Evolutionary conservation across 2,888 invertebrate species (phyloP), one percentile per base, ranked within the genome.

Genomic region (Nycteola revayana): DNA sequence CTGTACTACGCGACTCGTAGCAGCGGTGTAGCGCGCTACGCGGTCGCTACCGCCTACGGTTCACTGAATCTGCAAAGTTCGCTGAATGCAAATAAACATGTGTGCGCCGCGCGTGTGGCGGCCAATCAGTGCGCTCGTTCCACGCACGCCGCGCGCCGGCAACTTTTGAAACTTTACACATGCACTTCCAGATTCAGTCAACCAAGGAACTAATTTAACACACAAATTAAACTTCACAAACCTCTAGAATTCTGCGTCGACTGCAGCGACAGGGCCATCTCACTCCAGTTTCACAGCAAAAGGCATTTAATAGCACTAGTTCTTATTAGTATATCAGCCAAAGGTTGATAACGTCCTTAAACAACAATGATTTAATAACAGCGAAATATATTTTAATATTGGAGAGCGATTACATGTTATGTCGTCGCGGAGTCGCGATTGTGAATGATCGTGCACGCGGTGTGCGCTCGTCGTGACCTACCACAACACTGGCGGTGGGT

Each of bases 211-310:
- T n/a, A n/a, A n/a, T n/a, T n/a, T n/a, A 39, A 41, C 52, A 58
- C 40, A 53, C 49, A 53, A 55, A 44, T 50, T 59, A 64, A 63
- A 51, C 49, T 60, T 44, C 75, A 83, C 77, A 76, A 78, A 79
- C 90, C 88, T 83, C 90, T 87, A 38, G 90, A 83, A 71, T 88
- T 89, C 71, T 89, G 90, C 74, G 90, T 83, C 66, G 90, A 78
- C 59, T 90, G 89, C 66, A 91, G 88, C 70, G 92, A 92, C 64
- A 91, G 74, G 55, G 90, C 85, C 78, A 91, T 90, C 69, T 90
- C 86, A 71, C 91, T 90, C 60, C 89, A 90, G 56, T 80, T 66
- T 75, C 92, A 82, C 80, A 60, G 60, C 60, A 38, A 66, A 70
- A 74, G 72, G 60, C 85, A 86, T 83, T 81, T 77, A 84, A 74